A percentile compares a stretch with the other conserved stretches of the same genome.
These are phyloP conservation scores for Clarias fuscus DNA, from an alignment of 2,797 vertebrate species.

Conservation along the genomic window DNA sequence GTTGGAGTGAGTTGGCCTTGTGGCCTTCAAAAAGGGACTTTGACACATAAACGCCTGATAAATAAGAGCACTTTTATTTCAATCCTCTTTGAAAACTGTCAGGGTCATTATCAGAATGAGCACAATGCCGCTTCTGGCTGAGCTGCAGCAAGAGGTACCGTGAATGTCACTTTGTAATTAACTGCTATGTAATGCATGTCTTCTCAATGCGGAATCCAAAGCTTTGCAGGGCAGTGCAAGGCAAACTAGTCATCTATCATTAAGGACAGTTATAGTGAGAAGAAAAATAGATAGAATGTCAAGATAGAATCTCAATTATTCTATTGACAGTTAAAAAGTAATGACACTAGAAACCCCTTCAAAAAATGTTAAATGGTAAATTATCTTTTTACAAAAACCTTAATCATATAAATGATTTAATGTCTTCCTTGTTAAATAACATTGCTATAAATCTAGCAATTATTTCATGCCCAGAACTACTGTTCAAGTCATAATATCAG, in stretches of 20 bases:
- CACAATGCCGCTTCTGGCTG: constrained; percentile 40
- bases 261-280: constrained; percentile 31
- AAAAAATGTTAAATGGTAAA: neutral
- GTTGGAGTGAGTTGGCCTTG: constrained; percentile 7
- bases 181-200: constrained; percentile 48
- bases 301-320: neutral
- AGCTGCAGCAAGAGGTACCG: constrained; percentile 21
- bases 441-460: too few species aligned
- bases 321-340: neutral
- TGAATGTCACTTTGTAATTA: constrained; percentile 52
- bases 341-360: neutral
- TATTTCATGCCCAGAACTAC: neutral
- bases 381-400: neutral
- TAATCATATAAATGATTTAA: neutral
- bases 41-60: constrained; percentile 20
- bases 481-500: neutral
- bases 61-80: constrained; percentile 15
- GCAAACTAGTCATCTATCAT: constrained; percentile 32
- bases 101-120: constrained; percentile 30
- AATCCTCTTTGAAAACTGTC: constrained; percentile 20
- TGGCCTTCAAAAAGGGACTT: constrained; percentile 35
- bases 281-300: constrained; percentile 21
- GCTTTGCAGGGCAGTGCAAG: neutral
- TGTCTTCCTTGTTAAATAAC: neutral
- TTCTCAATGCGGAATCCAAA: constrained; percentile 12